These are phyloP conservation scores for Epinotia brunnichana DNA, from an alignment of 2,888 invertebrate species.

Conservation along the genomic window DNA sequence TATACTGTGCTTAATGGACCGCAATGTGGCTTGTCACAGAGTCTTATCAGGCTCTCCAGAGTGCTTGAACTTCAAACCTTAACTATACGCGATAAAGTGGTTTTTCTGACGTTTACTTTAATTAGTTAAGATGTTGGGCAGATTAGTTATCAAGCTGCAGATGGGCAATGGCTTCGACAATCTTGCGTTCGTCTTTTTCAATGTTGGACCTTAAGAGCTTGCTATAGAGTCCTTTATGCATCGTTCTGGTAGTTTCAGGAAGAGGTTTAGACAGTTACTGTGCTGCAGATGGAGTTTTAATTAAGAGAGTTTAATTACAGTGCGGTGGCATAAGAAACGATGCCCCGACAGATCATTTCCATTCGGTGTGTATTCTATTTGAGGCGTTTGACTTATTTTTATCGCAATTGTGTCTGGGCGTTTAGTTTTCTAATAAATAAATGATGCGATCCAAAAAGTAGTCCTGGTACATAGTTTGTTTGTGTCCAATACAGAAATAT, in stretches of 20 bases:
- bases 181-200: not conserved
- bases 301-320: constrained; percentile 43
- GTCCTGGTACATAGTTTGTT: no score
- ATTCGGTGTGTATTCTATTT: constrained; percentile 21
- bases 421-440: not conserved
- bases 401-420: not conserved
- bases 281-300: constrained; percentile 34
- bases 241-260: not conserved
- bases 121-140: not conserved
- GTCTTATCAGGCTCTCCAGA: not conserved
- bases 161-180: not conserved
- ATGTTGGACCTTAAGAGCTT: constrained; percentile 3
- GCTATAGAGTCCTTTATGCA: not conserved
- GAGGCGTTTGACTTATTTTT: constrained; percentile 5
- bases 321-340: constrained; percentile 15
- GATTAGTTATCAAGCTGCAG: constrained; percentile 13
- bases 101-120: not conserved
- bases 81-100: not conserved
- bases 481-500: no score
- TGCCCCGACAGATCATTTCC: constrained; percentile 23
- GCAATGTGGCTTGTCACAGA: not conserved
- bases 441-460: not conserved
- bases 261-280: not conserved
- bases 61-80: not conserved
- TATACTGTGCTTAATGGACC: not conserved